These are phyloP conservation scores for Lymantria dispar DNA, from an alignment of 2,888 invertebrate species.

Conservation along the genomic window DNA sequence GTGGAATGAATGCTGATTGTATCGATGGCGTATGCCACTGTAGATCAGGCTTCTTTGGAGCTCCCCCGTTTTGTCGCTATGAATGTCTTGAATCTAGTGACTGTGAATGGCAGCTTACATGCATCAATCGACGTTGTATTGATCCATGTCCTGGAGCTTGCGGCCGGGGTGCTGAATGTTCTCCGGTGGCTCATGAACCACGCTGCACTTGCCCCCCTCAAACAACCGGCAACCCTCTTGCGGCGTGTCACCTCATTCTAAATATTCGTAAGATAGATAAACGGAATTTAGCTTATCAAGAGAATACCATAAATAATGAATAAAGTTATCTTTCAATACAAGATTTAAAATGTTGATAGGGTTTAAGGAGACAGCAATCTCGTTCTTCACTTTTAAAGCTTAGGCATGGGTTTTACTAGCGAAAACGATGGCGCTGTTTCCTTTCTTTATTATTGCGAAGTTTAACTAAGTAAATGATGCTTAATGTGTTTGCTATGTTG, in stretches of 20 bases:
- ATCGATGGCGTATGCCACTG: conserved; percentile 87
- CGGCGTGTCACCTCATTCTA: conserved; percentile 83
- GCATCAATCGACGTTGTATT: conserved; percentile 86
- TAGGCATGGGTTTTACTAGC: conserved; percentile 81
- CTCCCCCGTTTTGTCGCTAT: conserved; percentile 88
- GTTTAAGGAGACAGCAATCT: conserved; percentile 43
- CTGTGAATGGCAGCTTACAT: conserved; percentile 86
- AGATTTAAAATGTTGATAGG: conserved; percentile 7
- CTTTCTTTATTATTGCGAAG: conserved; percentile 18
- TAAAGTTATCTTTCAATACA: background rate
- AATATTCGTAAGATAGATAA: conserved; percentile 73
- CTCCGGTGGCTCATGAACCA: conserved; percentile 87
- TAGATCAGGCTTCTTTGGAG: conserved; percentile 85
- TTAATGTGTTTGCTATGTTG: conserved; percentile 50
- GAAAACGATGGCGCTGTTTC: conserved; percentile 59
- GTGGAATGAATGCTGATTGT: conserved; percentile 90
- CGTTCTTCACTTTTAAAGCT: conserved; percentile 74
- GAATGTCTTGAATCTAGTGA: conserved; percentile 88
- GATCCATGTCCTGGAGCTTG: conserved; percentile 90
- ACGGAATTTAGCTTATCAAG: conserved; percentile 59
- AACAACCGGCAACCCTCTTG: conserved; percentile 89
- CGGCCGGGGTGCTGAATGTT: conserved; percentile 87
- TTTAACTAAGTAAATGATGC: conserved; percentile 46
- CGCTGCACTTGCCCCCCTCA: conserved; percentile 86
- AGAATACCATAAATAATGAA: background rate